Percentiles rank a stretch among this genome's conserved stretches.
Conservation (phyloP, 64 coral and sea anemone genomes). For the Platygyra sinensis region DNA sequence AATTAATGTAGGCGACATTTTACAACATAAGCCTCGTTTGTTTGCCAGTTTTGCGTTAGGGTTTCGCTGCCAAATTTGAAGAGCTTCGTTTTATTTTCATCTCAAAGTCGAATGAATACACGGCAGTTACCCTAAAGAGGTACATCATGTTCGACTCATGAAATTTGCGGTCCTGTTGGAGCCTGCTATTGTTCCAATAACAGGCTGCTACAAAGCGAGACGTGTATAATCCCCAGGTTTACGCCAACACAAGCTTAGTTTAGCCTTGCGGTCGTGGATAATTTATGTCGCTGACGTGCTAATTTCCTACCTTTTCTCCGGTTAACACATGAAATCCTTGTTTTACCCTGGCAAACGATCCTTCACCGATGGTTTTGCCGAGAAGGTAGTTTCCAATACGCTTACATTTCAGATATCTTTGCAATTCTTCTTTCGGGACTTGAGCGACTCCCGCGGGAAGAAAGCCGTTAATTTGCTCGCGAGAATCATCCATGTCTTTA, state of each 20-base stretch:
- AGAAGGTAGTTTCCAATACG: constrained; percentile 79
- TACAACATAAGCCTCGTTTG: neutral
- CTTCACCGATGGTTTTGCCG: constrained; percentile 79
- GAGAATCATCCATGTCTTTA: constrained; percentile 12
- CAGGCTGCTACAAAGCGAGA: neutral
- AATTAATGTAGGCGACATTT: constrained; percentile 12
- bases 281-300: neutral
- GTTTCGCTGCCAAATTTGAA: neutral
- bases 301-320: constrained; percentile 71
- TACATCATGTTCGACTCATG: neutral
- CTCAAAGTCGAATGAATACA: neutral
- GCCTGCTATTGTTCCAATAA: neutral
- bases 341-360: constrained; percentile 83
- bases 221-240: neutral
- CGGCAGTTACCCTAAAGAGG: neutral
- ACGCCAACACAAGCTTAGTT: neutral
- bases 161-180: neutral
- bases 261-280: neutral
- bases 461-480: constrained; percentile 35
- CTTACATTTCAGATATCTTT: constrained; percentile 73
- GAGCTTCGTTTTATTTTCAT: neutral
- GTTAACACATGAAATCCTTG: constrained; percentile 87
- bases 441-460: constrained; percentile 62
- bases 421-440: constrained; percentile 72
- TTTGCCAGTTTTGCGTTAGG: neutral